Base-by-base conservation (phyloP, 2,888 invertebrate genomes). In the Hirudinaria manillensis region DNA sequence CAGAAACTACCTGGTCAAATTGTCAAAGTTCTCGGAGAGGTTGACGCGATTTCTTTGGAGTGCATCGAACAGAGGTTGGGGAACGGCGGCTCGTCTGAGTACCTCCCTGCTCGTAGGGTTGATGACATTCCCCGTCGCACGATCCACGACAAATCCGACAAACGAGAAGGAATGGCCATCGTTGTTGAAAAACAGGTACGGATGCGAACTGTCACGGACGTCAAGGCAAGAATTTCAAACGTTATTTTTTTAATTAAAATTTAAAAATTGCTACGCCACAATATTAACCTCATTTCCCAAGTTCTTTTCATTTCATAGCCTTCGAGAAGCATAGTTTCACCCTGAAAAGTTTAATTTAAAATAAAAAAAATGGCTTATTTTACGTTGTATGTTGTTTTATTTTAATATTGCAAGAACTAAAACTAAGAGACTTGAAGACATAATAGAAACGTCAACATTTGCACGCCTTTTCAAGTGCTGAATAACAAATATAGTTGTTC, bases 181-280 rank as follows among this genome's bases (percentile, higher is more conserved):
- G 32, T 38, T 51, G 78, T 84, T 83, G 80, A 84, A 83, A 77
- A 84, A 83, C 36, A 83, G 78, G 79, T 82, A 84, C 3, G 84
- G 84, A 78, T 84, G 83, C 2, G 83, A 82, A 75, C 83, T 83
- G 80, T 53, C 79, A 72, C 61, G 65, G 16, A 45, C 13, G n/a
- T n/a, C n/a, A 2, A 75, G 53, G 51, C n/a, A 55, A 21, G 21
- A 27, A 72, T 24, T 21, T 32, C 19, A 72, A 27, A n/a, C n/a
- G n/a, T n/a, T n/a, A 38, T 34, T 38, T 34, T 38, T 70, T 21
- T 34, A 36, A 1, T 13, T 70, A 38, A 36, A 38, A 34, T n/a
- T 27, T 7, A 68, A 29, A 27, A n/a, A 55, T 3, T 19, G 70
- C 0, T 3, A 21, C 19, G 34, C 13, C 7, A 34, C 13, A 68